phyloP scores from a whole-genome alignment of 2,797 vertebrate genomes.

The Pseudomugil gertrudae region DNA sequence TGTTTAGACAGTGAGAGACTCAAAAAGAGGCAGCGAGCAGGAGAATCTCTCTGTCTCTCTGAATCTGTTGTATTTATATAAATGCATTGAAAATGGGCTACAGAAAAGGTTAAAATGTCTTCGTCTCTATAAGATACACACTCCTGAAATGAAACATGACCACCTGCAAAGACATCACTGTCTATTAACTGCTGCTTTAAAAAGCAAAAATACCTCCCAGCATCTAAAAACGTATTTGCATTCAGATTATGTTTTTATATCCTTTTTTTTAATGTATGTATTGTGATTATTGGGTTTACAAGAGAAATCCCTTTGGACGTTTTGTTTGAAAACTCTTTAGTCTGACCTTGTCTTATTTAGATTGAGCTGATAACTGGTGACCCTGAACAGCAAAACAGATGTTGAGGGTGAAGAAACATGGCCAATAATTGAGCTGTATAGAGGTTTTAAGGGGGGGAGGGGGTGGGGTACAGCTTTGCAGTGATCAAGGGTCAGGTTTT shows the following conservation, averaged over 20 bases:
- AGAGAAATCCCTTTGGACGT: slow-evolving; percentile 5
- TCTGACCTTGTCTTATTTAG: slow-evolving; percentile 45
- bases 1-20: slow-evolving; percentile 58
- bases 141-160: not conserved
- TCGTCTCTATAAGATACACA: not conserved
- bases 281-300: slow-evolving; percentile 1
- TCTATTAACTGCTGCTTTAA: slow-evolving; percentile 4
- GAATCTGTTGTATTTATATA: slow-evolving; percentile 32
- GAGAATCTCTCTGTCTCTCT: slow-evolving; percentile 31
- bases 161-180: not conserved
- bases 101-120: slow-evolving; percentile 26
- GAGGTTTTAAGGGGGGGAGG: slow-evolving; percentile 17
- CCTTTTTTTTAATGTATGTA: not conserved
- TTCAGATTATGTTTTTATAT: not conserved
- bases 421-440: slow-evolving; percentile 50
- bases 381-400: slow-evolving; percentile 70
- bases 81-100: slow-evolving; percentile 32
- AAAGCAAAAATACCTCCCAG: not conserved
- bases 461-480: slow-evolving; percentile 38
- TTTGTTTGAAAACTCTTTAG: slow-evolving; percentile 32
- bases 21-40: slow-evolving; percentile 39
- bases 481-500: slow-evolving; percentile 49
- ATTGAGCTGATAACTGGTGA: slow-evolving; percentile 59
- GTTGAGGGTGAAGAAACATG: slow-evolving; percentile 64
- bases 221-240: not conserved